Evolutionary conservation across 2,888 invertebrate species (phyloP).

Genomic region (Spisula solida): DNA sequence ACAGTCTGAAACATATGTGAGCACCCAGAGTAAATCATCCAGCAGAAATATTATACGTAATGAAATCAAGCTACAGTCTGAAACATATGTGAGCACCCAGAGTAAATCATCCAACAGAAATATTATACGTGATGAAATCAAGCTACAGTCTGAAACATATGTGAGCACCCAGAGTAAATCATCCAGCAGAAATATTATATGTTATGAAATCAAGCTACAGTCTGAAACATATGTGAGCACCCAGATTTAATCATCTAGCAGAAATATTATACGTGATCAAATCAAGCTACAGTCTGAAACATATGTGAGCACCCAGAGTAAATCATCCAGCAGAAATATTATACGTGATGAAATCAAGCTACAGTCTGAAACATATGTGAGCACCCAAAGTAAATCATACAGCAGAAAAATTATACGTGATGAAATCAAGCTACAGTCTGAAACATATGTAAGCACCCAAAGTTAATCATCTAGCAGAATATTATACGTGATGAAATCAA

Average conservation of each 20-base stretch:
- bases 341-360: slow-evolving; percentile 96
- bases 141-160: slow-evolving; percentile 95
- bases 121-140: slow-evolving; percentile 96
- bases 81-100: slow-evolving; percentile 97
- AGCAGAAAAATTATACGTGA: slow-evolving; percentile 96
- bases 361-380: slow-evolving; percentile 97
- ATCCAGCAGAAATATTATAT: slow-evolving; percentile 96
- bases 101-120: slow-evolving; percentile 97
- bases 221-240: slow-evolving; percentile 97
- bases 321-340: slow-evolving; percentile 96
- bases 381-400: slow-evolving; percentile 98
- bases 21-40: slow-evolving; percentile 98
- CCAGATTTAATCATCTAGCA: slow-evolving; percentile 98
- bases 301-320: slow-evolving; percentile 98
- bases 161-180: slow-evolving; percentile 99
- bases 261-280: slow-evolving; percentile 96
- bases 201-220: slow-evolving; percentile 96
- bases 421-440: slow-evolving; percentile 97
- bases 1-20: slow-evolving; percentile 96
- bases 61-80: slow-evolving; percentile 97
- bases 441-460: slow-evolving; percentile 97
- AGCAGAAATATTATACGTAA: slow-evolving; percentile 96
- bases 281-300: slow-evolving; percentile 96
- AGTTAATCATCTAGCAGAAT: slow-evolving; percentile 97
- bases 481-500: slow-evolving; percentile 96